phyloP scores from a whole-genome alignment of 2,797 vertebrate species.

The Mallotus villosus region DNA sequence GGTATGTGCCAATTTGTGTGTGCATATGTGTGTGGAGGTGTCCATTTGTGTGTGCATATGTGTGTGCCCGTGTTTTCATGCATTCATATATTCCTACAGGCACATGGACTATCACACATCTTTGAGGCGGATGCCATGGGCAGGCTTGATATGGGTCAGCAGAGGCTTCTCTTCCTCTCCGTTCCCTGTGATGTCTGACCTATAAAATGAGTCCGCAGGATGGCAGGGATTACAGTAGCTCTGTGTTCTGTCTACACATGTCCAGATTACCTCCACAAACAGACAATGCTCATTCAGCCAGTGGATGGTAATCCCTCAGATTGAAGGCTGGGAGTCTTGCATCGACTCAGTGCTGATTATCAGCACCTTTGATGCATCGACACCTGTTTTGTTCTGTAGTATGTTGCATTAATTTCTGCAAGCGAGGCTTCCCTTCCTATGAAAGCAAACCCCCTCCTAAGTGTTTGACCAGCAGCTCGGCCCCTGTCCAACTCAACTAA shows the following conservation, averaged over 20 bases:
- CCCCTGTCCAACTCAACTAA: too few species aligned
- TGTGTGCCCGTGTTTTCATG: not conserved
- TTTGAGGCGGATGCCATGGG: not conserved
- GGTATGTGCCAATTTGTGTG: not conserved
- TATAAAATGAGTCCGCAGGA: constrained; percentile 19
- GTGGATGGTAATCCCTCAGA: not conserved
- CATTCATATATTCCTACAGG: not conserved
- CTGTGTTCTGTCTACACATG: constrained; percentile 4
- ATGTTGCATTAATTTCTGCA: too few species aligned
- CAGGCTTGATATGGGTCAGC: constrained; percentile 25
- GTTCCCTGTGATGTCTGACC: constrained; percentile 25
- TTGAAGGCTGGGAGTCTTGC: not conserved
- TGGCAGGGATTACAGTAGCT: constrained; percentile 20
- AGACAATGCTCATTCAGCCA: constrained; percentile 5
- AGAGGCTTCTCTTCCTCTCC: constrained; percentile 17
- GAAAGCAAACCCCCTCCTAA: not conserved
- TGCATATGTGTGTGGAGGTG: not conserved
- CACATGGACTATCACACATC: not conserved
- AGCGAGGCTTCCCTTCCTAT: not conserved
- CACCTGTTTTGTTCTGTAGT: not conserved
- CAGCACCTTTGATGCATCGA: not conserved
- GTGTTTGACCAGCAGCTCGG: too few species aligned
- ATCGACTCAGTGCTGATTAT: not conserved
- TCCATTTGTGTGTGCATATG: not conserved
- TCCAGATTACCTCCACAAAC: constrained; percentile 1